Evolutionary conservation across 2,797 vertebrate genomes (phyloP).

Genomic region (Premnoplex brunnescens): DNA sequence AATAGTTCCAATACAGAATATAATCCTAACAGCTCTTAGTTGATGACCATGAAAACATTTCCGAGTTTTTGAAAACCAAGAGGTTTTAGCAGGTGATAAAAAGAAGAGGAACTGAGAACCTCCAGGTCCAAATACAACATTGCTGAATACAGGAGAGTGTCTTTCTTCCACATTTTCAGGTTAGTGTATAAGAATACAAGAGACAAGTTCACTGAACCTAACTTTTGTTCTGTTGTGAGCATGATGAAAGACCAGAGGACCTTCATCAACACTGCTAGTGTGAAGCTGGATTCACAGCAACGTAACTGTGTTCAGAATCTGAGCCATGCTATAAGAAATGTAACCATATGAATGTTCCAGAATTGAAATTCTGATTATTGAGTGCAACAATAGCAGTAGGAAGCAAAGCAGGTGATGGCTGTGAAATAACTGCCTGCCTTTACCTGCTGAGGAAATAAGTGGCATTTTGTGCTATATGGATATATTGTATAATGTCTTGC

Average conservation of each 20-base stretch:
- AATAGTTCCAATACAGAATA: background rate
- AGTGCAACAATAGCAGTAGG: background rate
- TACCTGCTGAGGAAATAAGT: background rate
- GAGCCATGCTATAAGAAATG: background rate
- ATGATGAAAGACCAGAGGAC: background rate
- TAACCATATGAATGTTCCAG: background rate
- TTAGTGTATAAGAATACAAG: background rate
- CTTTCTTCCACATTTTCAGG: background rate
- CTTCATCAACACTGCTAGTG: rapidly evolving
- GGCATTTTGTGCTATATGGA: background rate
- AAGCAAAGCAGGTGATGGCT: background rate
- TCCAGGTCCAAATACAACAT: background rate
- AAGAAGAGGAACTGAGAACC: background rate
- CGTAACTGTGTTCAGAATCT: background rate
- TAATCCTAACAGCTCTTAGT: background rate
- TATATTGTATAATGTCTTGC: background rate
- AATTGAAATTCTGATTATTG: background rate
- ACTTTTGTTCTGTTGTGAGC: background rate
- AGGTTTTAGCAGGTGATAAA: background rate
- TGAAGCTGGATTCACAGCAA: background rate
- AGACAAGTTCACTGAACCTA: background rate
- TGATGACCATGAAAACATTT: rapidly evolving
- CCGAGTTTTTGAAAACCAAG: background rate
- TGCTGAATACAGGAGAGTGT: background rate
- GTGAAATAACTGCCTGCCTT: background rate